These are phyloP conservation scores for Neopipo cinnamomea DNA, from an alignment of 2,113 vertebrate genomes.

Conservation along the genomic window DNA sequence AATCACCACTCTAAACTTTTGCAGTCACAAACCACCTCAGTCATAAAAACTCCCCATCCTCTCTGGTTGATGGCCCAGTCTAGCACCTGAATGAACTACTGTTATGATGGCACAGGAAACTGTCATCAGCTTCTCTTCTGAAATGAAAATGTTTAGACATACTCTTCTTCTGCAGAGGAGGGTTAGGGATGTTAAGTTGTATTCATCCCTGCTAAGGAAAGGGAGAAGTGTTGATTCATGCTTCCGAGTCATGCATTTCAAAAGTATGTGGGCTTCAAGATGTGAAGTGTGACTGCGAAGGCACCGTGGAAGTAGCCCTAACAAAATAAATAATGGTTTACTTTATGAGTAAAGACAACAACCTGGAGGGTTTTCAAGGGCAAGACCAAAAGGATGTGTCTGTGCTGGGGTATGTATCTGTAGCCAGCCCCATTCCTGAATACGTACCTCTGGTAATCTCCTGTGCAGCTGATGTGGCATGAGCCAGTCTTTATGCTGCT, in stretches of 20 bases:
- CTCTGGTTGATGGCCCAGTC: not conserved
- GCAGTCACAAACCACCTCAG: not conserved
- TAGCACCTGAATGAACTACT: not conserved
- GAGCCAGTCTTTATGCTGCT: not conserved
- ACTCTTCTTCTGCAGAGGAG: not conserved
- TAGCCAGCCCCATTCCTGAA: not conserved
- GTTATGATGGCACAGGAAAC: not conserved
- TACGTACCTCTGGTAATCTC: not conserved
- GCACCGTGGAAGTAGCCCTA: not conserved
- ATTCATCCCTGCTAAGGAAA: not conserved
- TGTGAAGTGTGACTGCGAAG: not conserved
- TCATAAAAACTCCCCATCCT: not conserved
- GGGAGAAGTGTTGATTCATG: not conserved
- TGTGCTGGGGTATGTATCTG: not conserved
- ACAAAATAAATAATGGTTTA: not conserved
- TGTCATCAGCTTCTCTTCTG: not conserved
- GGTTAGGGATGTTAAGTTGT: not conserved
- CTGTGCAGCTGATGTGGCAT: not conserved
- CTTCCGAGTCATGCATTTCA: not conserved
- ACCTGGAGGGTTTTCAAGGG: not conserved
- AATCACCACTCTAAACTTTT: not conserved
- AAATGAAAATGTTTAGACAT: conserved; percentile 21
- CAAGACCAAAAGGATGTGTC: not conserved
- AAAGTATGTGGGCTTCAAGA: not conserved
- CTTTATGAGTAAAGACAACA: not conserved